Conservation (phyloP, 2,113 vertebrate species). For the Upupa epops region DNA sequence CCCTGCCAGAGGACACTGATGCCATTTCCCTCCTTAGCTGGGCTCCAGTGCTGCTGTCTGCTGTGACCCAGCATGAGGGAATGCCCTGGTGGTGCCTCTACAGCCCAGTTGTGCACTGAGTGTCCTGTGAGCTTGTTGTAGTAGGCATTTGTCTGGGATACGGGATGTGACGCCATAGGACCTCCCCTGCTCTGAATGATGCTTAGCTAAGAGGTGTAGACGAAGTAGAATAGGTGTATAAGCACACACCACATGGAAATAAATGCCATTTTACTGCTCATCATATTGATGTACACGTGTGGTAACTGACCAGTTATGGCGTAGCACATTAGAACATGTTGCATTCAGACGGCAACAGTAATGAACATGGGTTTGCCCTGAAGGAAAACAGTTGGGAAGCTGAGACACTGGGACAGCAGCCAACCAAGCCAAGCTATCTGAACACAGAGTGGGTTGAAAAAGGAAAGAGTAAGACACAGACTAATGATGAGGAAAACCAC, state of each 20-base stretch:
- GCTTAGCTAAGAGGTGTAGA: too few relatives aligned
- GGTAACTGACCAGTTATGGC: too few relatives aligned
- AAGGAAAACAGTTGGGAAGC: not conserved
- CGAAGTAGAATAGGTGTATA: too few relatives aligned
- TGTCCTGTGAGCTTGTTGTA: not conserved
- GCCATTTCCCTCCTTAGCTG: accelerated
- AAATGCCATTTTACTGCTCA: too few relatives aligned
- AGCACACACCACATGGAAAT: too few relatives aligned
- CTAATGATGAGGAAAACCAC: not conserved
- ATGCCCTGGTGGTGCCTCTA: not conserved
- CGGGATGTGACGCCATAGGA: too few relatives aligned
- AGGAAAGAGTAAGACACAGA: not conserved
- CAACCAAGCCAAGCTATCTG: not conserved
- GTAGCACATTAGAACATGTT: too few relatives aligned
- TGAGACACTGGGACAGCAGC: not conserved
- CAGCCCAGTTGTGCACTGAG: accelerated
- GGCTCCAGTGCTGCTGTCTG: accelerated
- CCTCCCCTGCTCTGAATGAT: too few relatives aligned
- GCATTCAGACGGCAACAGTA: too few relatives aligned
- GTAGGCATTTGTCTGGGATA: too few relatives aligned
- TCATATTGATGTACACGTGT: too few relatives aligned
- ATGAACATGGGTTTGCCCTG: not conserved
- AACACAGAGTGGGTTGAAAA: not conserved
- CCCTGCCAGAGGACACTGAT: accelerated
- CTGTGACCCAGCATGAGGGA: accelerated